Percentiles rank a stretch among this genome's conserved stretches.
Conservation (phyloP, 2,797 vertebrate genomes). For the Synaphobranchus kaupii region DNA sequence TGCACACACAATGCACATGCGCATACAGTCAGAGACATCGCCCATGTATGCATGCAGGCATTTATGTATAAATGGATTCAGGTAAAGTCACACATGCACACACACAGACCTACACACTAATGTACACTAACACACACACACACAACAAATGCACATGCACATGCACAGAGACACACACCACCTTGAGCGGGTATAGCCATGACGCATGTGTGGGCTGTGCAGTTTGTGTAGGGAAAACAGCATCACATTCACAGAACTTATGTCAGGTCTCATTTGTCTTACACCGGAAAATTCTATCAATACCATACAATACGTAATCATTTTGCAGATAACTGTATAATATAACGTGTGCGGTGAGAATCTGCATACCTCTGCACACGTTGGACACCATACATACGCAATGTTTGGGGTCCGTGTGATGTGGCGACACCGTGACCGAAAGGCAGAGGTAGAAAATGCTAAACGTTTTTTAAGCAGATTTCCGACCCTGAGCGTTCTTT, state of each 20-base stretch:
- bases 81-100: not conserved
- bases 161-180: not conserved
- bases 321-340: not conserved
- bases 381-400: too few species aligned
- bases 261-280: not conserved
- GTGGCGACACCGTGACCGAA: too few species aligned
- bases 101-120: not conserved
- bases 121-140: not conserved
- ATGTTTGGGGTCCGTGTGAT: too few species aligned
- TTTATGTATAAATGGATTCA: not conserved
- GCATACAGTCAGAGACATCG: slow-evolving; percentile 41
- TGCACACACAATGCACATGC: slow-evolving; percentile 4
- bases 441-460: too few species aligned
- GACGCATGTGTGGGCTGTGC: not conserved
- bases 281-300: not conserved
- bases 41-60: not conserved
- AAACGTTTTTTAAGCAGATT: too few species aligned
- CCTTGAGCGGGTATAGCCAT: not conserved
- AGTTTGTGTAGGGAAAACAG: not conserved
- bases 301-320: not conserved
- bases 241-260: not conserved
- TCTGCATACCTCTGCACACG: too few species aligned
- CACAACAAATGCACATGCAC: not conserved
- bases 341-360: too few species aligned
- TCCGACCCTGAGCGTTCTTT: too few species aligned